These are phyloP conservation scores for Ctenochaetus hawaiiensis DNA, from an alignment of 2,797 vertebrate genomes.

Conservation along the genomic window DNA sequence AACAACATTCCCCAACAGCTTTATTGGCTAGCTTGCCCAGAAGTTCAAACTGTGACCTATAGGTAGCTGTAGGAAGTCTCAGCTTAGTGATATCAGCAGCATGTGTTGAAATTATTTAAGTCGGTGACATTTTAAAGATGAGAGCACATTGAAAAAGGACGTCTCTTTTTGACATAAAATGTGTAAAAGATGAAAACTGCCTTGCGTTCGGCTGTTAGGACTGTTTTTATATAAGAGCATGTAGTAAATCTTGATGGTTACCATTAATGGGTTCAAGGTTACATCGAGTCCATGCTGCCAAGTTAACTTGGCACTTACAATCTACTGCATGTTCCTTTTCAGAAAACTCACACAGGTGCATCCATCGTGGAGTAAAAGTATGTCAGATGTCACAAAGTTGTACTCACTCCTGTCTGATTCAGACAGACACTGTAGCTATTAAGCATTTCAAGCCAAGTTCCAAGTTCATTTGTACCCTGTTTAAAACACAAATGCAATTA, in stretches of 20 bases:
- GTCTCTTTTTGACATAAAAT: neutral
- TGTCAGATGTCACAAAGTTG: neutral
- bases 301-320: neutral
- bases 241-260: neutral
- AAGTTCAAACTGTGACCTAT: too few species aligned
- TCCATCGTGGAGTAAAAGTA: neutral
- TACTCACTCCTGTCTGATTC: neutral
- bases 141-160: neutral
- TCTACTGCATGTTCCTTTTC: neutral
- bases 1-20: slow-evolving; percentile 11
- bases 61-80: neutral
- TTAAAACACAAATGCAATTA: neutral
- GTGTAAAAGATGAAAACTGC: neutral
- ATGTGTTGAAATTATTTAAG: slow-evolving; percentile 44
- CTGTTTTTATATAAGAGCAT: neutral
- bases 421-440: neutral
- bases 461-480: neutral
- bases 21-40: neutral
- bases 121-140: slow-evolving; percentile 7
- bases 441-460: neutral
- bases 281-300: neutral
- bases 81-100: slow-evolving; percentile 53
- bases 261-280: neutral
- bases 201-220: neutral
- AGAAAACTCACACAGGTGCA: too few species aligned